Percentiles rank a stretch among this genome's conserved stretches.
Evolutionary conservation across 2,797 vertebrate species (phyloP).

Genomic region (Scolopax bukidnonensis): DNA sequence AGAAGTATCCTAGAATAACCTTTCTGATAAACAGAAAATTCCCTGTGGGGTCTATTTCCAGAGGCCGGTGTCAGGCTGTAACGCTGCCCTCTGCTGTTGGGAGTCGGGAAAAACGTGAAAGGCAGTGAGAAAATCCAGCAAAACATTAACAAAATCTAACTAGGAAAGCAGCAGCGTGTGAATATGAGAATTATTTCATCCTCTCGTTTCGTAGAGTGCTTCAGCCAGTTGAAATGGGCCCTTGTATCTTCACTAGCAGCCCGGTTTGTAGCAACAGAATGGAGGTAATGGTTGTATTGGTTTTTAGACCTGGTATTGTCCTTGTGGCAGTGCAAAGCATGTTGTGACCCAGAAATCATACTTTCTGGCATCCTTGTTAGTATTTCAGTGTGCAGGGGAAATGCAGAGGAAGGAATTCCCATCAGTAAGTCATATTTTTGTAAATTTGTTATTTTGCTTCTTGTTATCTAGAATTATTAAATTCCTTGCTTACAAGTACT

Average conservation of each 20-base stretch:
- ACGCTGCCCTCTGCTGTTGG: conserved; percentile 30
- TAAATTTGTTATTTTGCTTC: neutral
- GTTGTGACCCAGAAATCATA: neutral
- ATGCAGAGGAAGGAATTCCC: neutral
- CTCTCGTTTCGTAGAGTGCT: neutral
- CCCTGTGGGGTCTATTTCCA: neutral
- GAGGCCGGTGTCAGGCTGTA: neutral
- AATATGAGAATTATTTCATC: neutral
- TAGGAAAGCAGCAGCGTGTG: neutral
- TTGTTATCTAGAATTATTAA: neutral
- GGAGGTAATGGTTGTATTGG: neutral
- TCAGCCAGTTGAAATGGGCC: neutral
- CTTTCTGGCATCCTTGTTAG: neutral
- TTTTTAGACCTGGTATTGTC: neutral
- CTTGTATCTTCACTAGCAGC: neutral
- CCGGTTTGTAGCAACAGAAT: neutral
- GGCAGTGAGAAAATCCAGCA: neutral
- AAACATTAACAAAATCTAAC: fast-evolving
- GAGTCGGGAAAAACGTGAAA: neutral
- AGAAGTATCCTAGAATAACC: conserved; percentile 45
- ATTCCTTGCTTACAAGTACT: neutral
- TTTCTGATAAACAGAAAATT: conserved; percentile 34
- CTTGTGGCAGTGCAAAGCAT: neutral
- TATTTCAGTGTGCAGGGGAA: neutral
- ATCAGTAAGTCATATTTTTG: neutral